Evolutionary conservation across 2,113 vertebrate genomes (phyloP).

Genomic region (Cercocebus atys): DNA sequence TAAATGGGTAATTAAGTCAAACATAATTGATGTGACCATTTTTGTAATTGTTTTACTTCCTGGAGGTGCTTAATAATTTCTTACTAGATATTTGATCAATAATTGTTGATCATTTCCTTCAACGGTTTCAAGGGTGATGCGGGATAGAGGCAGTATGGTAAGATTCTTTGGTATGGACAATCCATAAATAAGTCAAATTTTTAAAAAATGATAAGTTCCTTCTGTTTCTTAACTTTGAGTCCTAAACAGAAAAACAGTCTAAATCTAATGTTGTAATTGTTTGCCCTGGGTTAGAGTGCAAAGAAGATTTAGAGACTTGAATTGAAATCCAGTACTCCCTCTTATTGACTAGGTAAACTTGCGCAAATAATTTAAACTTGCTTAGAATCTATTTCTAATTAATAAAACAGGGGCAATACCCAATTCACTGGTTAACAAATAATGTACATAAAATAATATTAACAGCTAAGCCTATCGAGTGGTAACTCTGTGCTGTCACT

Average conservation of each 20-base stretch:
- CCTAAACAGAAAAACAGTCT: neutral
- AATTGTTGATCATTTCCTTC: neutral
- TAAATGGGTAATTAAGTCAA: neutral
- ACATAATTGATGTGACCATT: neutral
- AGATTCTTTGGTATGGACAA: neutral
- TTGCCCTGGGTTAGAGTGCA: neutral
- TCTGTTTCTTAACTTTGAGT: neutral
- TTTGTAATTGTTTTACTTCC: neutral
- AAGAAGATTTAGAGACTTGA: neutral
- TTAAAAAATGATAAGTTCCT: neutral
- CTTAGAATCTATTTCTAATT: neutral
- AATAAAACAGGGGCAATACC: neutral
- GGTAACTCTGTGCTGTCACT: neutral
- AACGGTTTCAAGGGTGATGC: neutral
- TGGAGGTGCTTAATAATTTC: neutral
- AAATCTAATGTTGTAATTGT: neutral
- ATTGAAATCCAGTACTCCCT: neutral
- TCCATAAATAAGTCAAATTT: neutral
- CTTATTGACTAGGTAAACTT: neutral
- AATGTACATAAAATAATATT: neutral
- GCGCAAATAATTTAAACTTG: slow-evolving; percentile 24
- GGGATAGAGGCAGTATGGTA: neutral
- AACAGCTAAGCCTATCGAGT: neutral
- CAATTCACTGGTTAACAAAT: neutral
- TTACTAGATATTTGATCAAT: neutral